Evolutionary conservation across 2,888 invertebrate species (phyloP), one percentile per base, ranked within the genome.

Genomic region (Spatulosminthurus flaviceps): DNA sequence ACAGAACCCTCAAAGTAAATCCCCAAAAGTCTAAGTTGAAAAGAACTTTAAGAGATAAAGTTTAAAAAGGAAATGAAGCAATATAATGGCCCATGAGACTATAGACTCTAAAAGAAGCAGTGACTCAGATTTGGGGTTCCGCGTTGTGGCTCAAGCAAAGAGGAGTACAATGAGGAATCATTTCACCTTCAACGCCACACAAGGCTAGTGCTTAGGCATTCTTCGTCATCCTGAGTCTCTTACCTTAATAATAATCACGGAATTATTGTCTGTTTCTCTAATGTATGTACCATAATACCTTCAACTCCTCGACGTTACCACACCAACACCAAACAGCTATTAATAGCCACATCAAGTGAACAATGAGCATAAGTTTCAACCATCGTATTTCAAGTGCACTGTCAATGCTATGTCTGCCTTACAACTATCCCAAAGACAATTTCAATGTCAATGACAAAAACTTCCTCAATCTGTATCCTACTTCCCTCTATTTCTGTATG

Each of bases 141-240:
- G 16, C n/a, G 21, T 29, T 29, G 26, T 69, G 51, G 16, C 51
- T 51, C 51, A 13, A 28, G 42, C 24, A 60, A 21, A 51, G n/a
- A n/a, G n/a, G n/a, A 60, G 43, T n/a, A 51, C 76, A 83, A 77
- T 78, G 77, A 81, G 82, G 82, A 84, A 82, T 82, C 80, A 79
- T 83, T 84, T 84, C 84, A 84, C 84, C 84, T 84, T 84, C 84
- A 84, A 82, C 83, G 80, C 80, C 79, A 81, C 81, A 83, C 84
- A 84, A 84, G 84, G 84, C 84, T 83, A 77, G 69, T 71, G 43
- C 71, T 71, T n/a, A n/a, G 41, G 22, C 1, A 22, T n/a, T 51
- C 51, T 13, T 51, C 51, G 51, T 51, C 51, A 51, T 51, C 16
- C 51, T 51, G 51, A 34, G 51, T 51, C 51, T 51, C n/a, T n/a